Evolutionary conservation across 2,888 invertebrate species (phyloP).

Genomic region (Agrotis exclamationis): DNA sequence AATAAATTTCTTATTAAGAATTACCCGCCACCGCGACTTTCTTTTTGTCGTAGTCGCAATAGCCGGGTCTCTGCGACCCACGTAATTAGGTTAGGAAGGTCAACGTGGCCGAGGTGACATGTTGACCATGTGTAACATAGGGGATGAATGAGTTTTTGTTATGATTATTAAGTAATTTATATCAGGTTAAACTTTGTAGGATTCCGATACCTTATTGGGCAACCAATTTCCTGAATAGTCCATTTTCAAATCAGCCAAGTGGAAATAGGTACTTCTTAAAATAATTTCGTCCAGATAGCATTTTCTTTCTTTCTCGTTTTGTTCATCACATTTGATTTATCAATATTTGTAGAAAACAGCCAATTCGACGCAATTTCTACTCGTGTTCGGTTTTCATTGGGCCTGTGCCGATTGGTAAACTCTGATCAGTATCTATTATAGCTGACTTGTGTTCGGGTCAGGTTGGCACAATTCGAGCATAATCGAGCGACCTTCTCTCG

Average conservation of each 20-base stretch:
- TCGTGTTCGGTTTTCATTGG: neutral
- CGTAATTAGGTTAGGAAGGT: slow-evolving; percentile 66
- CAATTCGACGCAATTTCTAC: neutral
- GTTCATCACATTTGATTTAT: neutral
- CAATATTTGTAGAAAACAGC: neutral
- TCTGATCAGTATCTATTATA: neutral
- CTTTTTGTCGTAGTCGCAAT: slow-evolving; percentile 52
- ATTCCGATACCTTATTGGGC: no score
- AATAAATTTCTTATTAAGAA: slow-evolving; percentile 62
- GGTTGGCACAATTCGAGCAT: neutral
- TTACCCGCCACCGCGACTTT: slow-evolving; percentile 46
- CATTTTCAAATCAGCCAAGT: no score
- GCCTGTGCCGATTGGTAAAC: neutral
- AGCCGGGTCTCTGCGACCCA: slow-evolving; percentile 54
- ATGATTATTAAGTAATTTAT: neutral
- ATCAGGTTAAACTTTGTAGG: neutral
- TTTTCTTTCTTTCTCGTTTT: no score
- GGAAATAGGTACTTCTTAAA: no score
- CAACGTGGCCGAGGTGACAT: slow-evolving; percentile 39
- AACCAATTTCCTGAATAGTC: neutral
- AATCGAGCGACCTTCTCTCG: neutral
- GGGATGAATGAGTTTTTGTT: slow-evolving; percentile 7
- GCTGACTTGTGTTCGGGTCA: neutral
- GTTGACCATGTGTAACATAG: slow-evolving; percentile 51
- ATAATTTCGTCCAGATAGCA: no score